Percentiles rank a stretch among this genome's conserved stretches.
phyloP scores from a whole-genome alignment of 2,113 vertebrate species.

The Chlamydotis undulata region DNA sequence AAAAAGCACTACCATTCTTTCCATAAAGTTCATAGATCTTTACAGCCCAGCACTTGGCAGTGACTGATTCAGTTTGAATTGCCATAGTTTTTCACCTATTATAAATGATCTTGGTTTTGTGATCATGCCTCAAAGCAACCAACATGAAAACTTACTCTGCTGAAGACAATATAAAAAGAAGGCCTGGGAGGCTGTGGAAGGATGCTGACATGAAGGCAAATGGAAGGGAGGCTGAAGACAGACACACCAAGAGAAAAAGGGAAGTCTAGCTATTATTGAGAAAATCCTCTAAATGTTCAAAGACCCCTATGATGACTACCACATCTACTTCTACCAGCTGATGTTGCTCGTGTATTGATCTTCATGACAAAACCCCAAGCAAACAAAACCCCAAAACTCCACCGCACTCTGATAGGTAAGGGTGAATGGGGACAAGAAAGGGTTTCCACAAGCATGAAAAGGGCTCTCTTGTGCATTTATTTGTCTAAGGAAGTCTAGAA shows the following conservation, averaged over 20 bases:
- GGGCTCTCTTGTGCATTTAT: neutral
- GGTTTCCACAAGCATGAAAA: neutral
- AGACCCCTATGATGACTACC: neutral
- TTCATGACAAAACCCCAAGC: neutral
- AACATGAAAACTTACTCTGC: neutral
- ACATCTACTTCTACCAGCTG: neutral
- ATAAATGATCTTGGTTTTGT: neutral
- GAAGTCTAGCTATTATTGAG: neutral
- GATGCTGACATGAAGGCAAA: neutral
- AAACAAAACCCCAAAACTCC: neutral
- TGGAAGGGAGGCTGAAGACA: neutral
- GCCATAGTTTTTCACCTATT: neutral
- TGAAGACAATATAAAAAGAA: neutral
- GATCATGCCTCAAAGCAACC: neutral
- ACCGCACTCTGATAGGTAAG: neutral
- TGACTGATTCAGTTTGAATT: neutral
- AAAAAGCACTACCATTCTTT: neutral
- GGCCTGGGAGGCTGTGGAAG: neutral
- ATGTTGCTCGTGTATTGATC: neutral
- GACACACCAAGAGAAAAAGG: neutral
- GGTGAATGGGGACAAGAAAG: neutral
- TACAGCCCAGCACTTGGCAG: neutral
- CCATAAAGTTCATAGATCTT: neutral
- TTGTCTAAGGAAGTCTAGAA: neutral
- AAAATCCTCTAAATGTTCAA: neutral